Evolutionary conservation across 2,797 vertebrate species (phyloP), one percentile per base, ranked within the genome.

Genomic region (Hydrocynus forskahlii): DNA sequence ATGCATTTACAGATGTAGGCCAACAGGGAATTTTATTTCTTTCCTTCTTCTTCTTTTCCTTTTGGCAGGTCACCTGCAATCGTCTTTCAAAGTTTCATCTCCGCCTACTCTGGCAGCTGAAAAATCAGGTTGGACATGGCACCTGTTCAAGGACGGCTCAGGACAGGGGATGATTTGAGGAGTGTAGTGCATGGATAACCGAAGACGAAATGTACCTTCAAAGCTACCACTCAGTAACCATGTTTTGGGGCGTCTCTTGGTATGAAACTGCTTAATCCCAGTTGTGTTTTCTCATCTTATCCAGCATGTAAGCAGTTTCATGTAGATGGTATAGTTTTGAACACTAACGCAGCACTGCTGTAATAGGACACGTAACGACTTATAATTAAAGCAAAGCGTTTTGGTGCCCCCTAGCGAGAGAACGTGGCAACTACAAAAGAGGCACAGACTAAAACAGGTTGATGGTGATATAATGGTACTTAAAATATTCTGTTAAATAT

Each of bases 1-100:
- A 76, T 76, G 79, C 79, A 75, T 73, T 67, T 80, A 68, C 63
- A 43, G 59, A 70, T 76, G 45, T 70, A 76, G 54, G 59, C 73
- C 74, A 73, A 40, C 57, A 59, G 64, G 19, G 19, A n/a, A 45
- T 67, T 66, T 66, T 40, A 2, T 7, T 5, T 0, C 16, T 50
- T 3, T 57, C 19, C 57, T 23, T 21, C 63, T 38, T 66, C 63
- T 67, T 77, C 57, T 23, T 21, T 35, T 38, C 38, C 63, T 67
- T 77, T 78, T 78, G 64, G 75, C 79, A 70, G 64, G 69, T 73
- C 69, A 74, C 75, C 71, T 67, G 40, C 64, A 68, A 50, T 50
- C 69, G 38, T 78, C 71, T 48, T 29, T 54, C 70, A 64, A 45
- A 75, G 73, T 81, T 66, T 35, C 21, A 52, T 75, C 23, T 14